Evolutionary conservation across 2,888 invertebrate genomes (phyloP), one percentile per base, ranked within the genome.

Genomic region (Malthinus flaveolus): DNA sequence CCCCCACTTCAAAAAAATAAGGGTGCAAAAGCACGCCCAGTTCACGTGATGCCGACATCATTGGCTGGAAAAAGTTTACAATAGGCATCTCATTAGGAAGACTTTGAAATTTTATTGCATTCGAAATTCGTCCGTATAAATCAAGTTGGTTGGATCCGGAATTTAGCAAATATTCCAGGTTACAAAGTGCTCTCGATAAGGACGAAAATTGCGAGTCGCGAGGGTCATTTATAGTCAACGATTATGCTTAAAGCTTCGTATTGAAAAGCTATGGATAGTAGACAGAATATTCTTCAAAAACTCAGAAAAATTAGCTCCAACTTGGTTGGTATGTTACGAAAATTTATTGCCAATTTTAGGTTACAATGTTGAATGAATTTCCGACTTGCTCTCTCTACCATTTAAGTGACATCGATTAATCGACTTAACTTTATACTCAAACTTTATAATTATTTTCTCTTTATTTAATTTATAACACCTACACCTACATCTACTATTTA

Each of bases 71-170:
- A 78, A 78, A 78, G 75, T 78, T 76, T 68, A 69, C 71, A 68
- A 74, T 75, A 73, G 70, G 75, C 78, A 78, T 78, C 75, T 78
- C 78, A 78, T 78, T 78, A 78, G 76, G 76, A 75, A 75, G 75
- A 74, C 76, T 76, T 75, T 73, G 73, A 74, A 74, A 74, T 77
- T 78, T 78, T 77, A 75, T 72, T 70, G 71, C 71, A 70, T 70
- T 70, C 73, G 75, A 75, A 75, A 72, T 73, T 77, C 75, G 71
- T 66, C 77, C 74, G 68, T 74, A 77, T 78, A 77, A 77, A 77
- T 77, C 76, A 75, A 71, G 69, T 67, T 58, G 64, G 61, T 54
- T 62, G 56, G 56, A 49, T 57, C 63, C 62, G 62, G 66, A 63
- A 62, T 66, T 64, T 61, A 63, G 58, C 62, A 61, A 64, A 62